Percentiles rank a stretch among this genome's conserved stretches.
Evolutionary conservation across 1,140 invertebrate genomes (phyloP).

Genomic region (Bemisia tabaci): DNA sequence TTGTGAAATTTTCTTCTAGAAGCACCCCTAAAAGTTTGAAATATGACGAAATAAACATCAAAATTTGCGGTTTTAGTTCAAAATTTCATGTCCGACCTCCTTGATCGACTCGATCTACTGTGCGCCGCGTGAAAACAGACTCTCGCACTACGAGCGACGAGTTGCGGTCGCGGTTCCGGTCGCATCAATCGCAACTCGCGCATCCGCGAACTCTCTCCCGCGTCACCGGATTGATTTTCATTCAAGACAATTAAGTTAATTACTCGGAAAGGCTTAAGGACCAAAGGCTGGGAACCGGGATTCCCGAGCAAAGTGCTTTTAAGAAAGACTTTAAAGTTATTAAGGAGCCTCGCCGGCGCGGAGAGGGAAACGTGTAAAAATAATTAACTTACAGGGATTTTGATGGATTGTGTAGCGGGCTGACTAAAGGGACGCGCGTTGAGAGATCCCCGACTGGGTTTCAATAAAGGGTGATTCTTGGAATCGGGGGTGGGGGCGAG

Average conservation of each 20-base stretch:
- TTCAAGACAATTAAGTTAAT: neutral
- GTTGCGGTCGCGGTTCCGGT: too few relatives aligned
- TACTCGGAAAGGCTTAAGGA: neutral
- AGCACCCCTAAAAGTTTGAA: too few relatives aligned
- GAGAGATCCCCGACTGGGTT: neutral
- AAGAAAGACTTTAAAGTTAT: neutral
- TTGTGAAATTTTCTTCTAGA: too few relatives aligned
- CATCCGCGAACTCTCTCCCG: too few relatives aligned
- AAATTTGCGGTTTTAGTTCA: too few relatives aligned
- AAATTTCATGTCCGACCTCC: too few relatives aligned
- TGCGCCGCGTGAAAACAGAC: too few relatives aligned
- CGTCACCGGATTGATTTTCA: neutral
- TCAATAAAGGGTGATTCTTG: neutral
- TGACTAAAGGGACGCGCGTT: neutral
- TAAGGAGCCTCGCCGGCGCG: neutral
- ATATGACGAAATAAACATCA: too few relatives aligned
- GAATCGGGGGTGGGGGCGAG: neutral
- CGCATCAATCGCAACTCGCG: too few relatives aligned
- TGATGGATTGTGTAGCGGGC: neutral
- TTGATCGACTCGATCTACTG: too few relatives aligned
- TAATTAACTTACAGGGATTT: neutral
- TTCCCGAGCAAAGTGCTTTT: neutral
- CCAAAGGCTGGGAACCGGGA: neutral
- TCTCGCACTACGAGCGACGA: too few relatives aligned
- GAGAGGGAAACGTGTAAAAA: neutral